Conservation (phyloP, 2,888 invertebrate genomes). For the Drosophila colorata region DNA sequence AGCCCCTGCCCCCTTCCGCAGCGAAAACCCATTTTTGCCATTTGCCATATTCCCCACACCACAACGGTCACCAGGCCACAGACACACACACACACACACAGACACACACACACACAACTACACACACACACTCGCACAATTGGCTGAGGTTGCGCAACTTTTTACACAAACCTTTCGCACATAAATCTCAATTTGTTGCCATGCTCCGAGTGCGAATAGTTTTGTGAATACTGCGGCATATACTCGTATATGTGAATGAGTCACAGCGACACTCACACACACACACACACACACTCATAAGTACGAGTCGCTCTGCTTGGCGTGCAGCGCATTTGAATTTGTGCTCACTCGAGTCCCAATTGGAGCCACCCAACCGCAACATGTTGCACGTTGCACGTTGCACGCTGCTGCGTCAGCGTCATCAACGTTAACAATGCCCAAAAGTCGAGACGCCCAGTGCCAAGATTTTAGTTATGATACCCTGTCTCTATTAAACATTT, state of each 20-base stretch:
- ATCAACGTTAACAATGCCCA: slow-evolving; percentile 51
- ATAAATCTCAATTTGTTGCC: slow-evolving; percentile 78
- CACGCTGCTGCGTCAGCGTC: slow-evolving; percentile 30
- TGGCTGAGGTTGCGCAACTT: slow-evolving; percentile 69
- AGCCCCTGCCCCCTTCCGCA: slow-evolving; percentile 17
- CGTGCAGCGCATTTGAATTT: slow-evolving; percentile 69
- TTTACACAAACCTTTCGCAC: slow-evolving; percentile 70
- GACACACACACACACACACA: slow-evolving; percentile 28
- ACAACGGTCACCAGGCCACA: slow-evolving; percentile 63
- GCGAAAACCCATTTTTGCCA: slow-evolving; percentile 35
- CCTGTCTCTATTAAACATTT: not conserved
- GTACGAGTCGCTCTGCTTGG: slow-evolving; percentile 40
- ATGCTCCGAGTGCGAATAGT: slow-evolving; percentile 75
- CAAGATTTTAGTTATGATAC: slow-evolving; percentile 28
- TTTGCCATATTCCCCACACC: slow-evolving; percentile 67
- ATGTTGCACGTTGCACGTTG: slow-evolving; percentile 65
- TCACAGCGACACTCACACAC: slow-evolving; percentile 23
- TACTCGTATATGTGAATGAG: slow-evolving; percentile 30
- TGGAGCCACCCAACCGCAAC: slow-evolving; percentile 73
- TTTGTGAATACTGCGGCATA: slow-evolving; percentile 48
- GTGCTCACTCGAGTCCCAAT: slow-evolving; percentile 77
- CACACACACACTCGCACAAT: slow-evolving; percentile 39
- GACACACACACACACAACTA: slow-evolving; percentile 24
- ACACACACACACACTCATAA: slow-evolving; percentile 34
- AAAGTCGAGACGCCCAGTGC: slow-evolving; percentile 34